Base-by-base conservation (phyloP, 2,113 vertebrate species). In the Trichechus manatus region DNA sequence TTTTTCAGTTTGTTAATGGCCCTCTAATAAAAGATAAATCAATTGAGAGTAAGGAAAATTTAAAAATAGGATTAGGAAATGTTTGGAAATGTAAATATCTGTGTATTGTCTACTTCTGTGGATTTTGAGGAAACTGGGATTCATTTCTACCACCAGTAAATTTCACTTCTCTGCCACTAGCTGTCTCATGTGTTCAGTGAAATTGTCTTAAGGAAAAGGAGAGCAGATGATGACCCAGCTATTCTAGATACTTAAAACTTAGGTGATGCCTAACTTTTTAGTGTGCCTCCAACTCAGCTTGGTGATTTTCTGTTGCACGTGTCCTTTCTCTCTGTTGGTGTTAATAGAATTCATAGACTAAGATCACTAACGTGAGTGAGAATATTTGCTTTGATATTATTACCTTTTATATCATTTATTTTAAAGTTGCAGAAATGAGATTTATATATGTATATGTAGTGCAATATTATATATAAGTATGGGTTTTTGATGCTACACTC, bases 311-410 rank as follows among this genome's bases (percentile, higher is more conserved):
- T 61, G 20, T 87, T 83, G 31, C 6, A 39, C 19, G 0, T 4
- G 0, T 80, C 59, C 42, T 78, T 78, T 92, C 17, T 93, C 4
- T 64, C 23, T 86, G n/a, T 92, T 86, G 13, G n/a, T 59, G 27
- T 92, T 17, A 33, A 14, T 33, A 80, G 77, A 90, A 33, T 50
- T 92, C 79, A 89, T 14, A 75, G 56, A 84, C 39, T 68, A 61
- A 80, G 80, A 79, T 92, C 25, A 85, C 17, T 80, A 64, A 33
- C 29, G 29, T 81, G 78, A 53, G 1, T 47, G 36, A 77, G 33
- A 88, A 47, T 89, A 94, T 63, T 75, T 88, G 19, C 64, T 93
- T 83, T 87, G 59, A 33, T 87, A 14, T 77, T 7, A 15, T 91
- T 87, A 87, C 25, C 25, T 86, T 31, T 87, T 8, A 25, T 86